Percentiles rank a stretch among this genome's conserved stretches.
phyloP scores from a whole-genome alignment of 2,888 invertebrate genomes.

The Colostygia pectinataria region DNA sequence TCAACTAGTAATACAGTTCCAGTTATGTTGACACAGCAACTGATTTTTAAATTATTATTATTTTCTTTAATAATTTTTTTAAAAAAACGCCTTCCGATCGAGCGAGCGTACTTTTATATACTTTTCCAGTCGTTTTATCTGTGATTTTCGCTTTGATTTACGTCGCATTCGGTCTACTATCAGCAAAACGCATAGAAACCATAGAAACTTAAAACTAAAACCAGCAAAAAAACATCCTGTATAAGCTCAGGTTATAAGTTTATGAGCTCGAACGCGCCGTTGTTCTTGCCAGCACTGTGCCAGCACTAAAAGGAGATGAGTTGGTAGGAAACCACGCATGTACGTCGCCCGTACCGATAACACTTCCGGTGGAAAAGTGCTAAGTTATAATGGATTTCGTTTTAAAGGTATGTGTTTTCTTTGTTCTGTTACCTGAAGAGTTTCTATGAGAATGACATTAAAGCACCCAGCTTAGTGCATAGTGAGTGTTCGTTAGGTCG shows the following conservation, averaged over 20 bases:
- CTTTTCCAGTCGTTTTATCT: no score
- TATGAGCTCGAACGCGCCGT: constrained; percentile 38
- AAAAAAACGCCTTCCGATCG: no score
- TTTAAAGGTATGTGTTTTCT: constrained; percentile 34
- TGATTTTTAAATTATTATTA: no score
- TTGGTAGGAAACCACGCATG: constrained; percentile 57
- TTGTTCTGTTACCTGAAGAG: background rate
- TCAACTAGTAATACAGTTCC: no score
- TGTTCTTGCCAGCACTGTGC: constrained; percentile 64
- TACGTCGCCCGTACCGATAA: constrained; percentile 33
- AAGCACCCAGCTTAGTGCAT: no score
- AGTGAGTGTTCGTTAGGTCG: no score
- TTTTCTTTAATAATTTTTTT: no score
- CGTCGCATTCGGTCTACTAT: no score
- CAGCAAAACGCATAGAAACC: background rate
- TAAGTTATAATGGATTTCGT: constrained; percentile 35
- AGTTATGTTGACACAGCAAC: no score
- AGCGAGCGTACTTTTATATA: no score
- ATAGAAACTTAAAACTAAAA: background rate
- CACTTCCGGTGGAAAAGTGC: constrained; percentile 16
- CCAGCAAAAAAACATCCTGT: constrained; percentile 9
- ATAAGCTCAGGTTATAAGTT: constrained; percentile 24
- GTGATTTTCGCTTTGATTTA: no score
- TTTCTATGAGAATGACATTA: no score
- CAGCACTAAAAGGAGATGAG: constrained; percentile 64